Base-by-base conservation (phyloP, 2,113 vertebrate species). In the Nerophis lumbriciformis region DNA sequence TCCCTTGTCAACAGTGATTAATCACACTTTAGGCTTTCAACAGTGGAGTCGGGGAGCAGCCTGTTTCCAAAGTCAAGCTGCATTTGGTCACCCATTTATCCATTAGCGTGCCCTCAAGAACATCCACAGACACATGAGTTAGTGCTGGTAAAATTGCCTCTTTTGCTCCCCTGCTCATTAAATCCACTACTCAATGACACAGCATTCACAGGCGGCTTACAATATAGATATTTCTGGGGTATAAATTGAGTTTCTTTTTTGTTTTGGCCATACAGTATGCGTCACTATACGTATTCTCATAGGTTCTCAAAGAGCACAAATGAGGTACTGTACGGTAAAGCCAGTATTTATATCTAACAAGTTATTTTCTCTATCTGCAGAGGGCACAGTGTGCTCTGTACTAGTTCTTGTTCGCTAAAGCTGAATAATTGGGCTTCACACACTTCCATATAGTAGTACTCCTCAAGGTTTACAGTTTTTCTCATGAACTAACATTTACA, bases 11-110 rank as follows among this genome's bases (percentile, higher is more conserved):
- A 52, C 60, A 9, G 1, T 64, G 76, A 87, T 90, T 89, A 87
- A 77, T 88, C 80, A 88, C 84, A 66, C 78, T 89, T 89, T 76
- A 54, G 60, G 66, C 71, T 61, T 77, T 44, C 76, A 70, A 67
- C 45, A 72, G 52, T 5, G 57, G 61, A 84, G 75, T 58, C 35
- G n/a, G 58, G 61, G 53, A 77, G 76, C 61, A 72, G 0, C 59
- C 78, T 61, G 72, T 79, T 78, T 49, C 0, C 0, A 57, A 57
- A 85, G 83, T 90, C 80, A 87, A 70, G 87, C 75, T 69, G 69
- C 85, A 88, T 90, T 86, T 53, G 0, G 69, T 61, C 52, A 69
- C 78, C 73, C 55, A 83, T 87, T 85, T 85, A 80, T 88, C 85
- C 6, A 63, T 78, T 69, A 78, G 59, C 60, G 61, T 68, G 56